These are phyloP conservation scores for Percopsis transmontana DNA, from an alignment of 2,113 vertebrate genomes.

Conservation along the genomic window DNA sequence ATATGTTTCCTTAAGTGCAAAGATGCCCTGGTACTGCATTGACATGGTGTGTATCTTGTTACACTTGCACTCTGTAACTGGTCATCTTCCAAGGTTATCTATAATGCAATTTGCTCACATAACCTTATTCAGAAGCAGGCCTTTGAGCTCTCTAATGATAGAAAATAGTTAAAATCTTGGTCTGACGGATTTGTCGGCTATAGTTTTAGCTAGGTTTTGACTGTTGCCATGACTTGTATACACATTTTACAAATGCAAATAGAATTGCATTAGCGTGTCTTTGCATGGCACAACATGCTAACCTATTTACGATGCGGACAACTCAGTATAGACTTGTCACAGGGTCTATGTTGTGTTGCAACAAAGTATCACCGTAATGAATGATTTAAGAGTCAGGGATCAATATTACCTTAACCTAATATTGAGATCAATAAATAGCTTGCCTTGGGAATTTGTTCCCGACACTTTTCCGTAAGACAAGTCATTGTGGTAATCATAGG, in stretches of 20 bases:
- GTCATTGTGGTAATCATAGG: slow-evolving; percentile 4
- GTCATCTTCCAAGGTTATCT: slow-evolving; percentile 26
- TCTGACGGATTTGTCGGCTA: too few species aligned
- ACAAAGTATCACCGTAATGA: slow-evolving; percentile 42
- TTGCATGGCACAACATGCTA: slow-evolving; percentile 11
- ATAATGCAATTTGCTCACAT: slow-evolving; percentile 23
- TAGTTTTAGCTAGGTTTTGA: too few species aligned
- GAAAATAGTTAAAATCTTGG: too few species aligned
- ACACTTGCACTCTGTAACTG: slow-evolving; percentile 10
- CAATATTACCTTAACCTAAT: slow-evolving; percentile 46
- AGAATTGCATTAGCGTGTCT: slow-evolving; percentile 33
- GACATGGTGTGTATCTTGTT: background rate
- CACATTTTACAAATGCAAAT: slow-evolving; percentile 22
- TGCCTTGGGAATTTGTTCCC: slow-evolving; percentile 32
- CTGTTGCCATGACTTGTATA: too few species aligned
- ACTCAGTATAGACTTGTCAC: slow-evolving; percentile 11
- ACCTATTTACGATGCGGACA: slow-evolving; percentile 5
- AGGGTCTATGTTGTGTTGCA: slow-evolving; percentile 27
- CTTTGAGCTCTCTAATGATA: background rate
- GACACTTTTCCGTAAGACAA: slow-evolving; percentile 50
- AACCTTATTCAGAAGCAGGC: slow-evolving; percentile 14
- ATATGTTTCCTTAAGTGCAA: background rate
- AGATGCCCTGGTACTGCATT: background rate
- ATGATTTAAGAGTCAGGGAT: slow-evolving; percentile 55
- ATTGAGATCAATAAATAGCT: slow-evolving; percentile 59